These are phyloP conservation scores for Galeopterus variegatus DNA, from an alignment of 2,113 vertebrate species.

Conservation along the genomic window DNA sequence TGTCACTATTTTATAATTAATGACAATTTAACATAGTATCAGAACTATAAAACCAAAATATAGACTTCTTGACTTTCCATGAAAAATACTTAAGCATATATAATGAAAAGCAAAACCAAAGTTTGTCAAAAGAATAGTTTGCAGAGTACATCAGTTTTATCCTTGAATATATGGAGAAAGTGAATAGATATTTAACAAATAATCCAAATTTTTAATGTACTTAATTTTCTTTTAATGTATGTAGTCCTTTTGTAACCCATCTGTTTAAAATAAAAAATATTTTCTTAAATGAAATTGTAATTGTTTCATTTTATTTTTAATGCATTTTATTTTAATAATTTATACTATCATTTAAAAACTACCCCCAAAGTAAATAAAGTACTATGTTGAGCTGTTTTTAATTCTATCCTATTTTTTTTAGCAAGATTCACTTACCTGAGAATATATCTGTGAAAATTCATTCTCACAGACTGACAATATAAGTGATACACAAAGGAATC, in stretches of 20 bases:
- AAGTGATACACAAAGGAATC: not conserved
- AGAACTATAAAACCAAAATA: conserved; percentile 51
- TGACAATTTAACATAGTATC: conserved; percentile 6
- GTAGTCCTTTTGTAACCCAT: not conserved
- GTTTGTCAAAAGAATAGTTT: not conserved
- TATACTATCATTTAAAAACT: not conserved
- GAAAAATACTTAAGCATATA: conserved; percentile 14
- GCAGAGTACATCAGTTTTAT: not conserved
- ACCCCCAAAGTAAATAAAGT: not conserved
- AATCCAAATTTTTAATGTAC: not conserved
- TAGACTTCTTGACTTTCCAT: not conserved
- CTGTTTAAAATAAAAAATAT: not conserved
- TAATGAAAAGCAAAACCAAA: conserved; percentile 38
- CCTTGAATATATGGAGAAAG: not conserved
- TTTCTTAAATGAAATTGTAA: not conserved
- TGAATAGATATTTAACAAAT: conserved; percentile 6
- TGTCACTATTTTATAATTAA: conserved; percentile 32
- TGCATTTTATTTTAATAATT: conserved; percentile 22
- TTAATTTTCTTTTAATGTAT: not conserved
- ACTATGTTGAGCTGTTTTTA: not conserved
- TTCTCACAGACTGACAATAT: conserved; percentile 23
- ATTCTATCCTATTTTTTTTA: not conserved
- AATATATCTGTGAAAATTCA: conserved; percentile 20
- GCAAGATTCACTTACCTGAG: not conserved
- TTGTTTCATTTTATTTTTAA: conserved; percentile 14